Base-by-base conservation (phyloP, 2,888 invertebrate species). In the Acleris cristana region DNA sequence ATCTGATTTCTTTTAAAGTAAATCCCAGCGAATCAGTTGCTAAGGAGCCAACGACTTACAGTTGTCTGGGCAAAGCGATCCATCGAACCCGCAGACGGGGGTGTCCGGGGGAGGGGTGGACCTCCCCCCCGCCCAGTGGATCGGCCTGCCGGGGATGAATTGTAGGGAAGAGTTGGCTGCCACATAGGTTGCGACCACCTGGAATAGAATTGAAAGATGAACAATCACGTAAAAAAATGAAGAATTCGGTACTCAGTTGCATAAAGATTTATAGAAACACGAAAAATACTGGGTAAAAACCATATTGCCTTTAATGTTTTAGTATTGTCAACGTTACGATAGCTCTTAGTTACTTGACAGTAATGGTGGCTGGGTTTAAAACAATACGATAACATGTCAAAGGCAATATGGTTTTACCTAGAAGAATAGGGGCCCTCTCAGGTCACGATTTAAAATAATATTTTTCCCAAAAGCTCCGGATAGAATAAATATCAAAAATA, bases 151-250 rank as follows among this genome's bases (percentile, higher is more conserved):
- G 10, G 94, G 90, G 16, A 97, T 95, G 76, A 96, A 95, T 76
- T 95, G 95, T 56, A 98, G 94, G 5, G 95, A 94, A 75, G 96
- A 95, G 74, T 95, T 95, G 3, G 95, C 95, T 16, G 97, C 96
- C 74, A 96, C 96, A 84, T 98, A 99, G 80, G 97, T 96, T 0
- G 98, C 98, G 14, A 99, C 98, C 72, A 98, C 97, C 96, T 98
- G 92, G 40, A 64, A 68, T 59, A 45, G 44, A 59, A 49, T 49
- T 34, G 8, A 40, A 26, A 34, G 26, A 40, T 49, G 16, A 49
- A 34, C 58, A 58, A 67, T 67, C 40, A 57, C 52, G 45, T 66
- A 56, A 56, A 49, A 26, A 45, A 16, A 34, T 51, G 1, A 30
- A 54, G 10, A 30, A 12, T 55, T 30, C 16, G 2, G 45, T n/a